A percentile compares a stretch with the other conserved stretches of the same genome.
phyloP scores from a whole-genome alignment of 2,888 invertebrate genomes.

The Andrena chrysosceles region DNA sequence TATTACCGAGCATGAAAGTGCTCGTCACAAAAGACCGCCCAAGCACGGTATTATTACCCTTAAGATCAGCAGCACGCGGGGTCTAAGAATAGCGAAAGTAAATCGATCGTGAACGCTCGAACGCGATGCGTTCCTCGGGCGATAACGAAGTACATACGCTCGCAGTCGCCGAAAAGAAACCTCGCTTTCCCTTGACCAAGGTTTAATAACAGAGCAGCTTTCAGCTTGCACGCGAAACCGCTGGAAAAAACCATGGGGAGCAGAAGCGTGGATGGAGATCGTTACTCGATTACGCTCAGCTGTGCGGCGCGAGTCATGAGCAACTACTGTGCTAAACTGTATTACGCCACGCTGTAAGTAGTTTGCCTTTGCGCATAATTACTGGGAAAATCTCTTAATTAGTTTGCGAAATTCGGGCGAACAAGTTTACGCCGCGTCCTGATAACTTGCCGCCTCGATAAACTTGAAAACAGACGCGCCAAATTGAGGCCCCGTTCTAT shows the following conservation, averaged over 20 bases:
- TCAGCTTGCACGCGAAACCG: too few relatives aligned
- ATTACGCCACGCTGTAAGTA: constrained; percentile 4
- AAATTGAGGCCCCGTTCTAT: not conserved
- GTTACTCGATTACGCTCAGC: not conserved
- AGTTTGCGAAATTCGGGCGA: constrained; percentile 25
- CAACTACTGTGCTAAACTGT: not conserved
- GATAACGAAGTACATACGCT: constrained; percentile 49
- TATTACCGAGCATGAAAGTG: not conserved
- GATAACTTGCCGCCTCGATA: not conserved
- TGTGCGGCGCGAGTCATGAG: not conserved
- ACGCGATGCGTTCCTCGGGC: constrained; percentile 47
- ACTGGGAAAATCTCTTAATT: not conserved
- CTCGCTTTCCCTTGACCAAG: constrained; percentile 30
- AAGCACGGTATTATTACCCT: constrained; percentile 35
- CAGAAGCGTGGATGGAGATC: not conserved
- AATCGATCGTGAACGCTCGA: constrained; percentile 55
- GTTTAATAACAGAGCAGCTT: constrained; percentile 29
- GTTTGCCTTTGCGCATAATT: constrained; percentile 3
- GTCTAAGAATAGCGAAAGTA: constrained; percentile 54
- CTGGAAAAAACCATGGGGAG: too few relatives aligned
- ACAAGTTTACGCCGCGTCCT: constrained; percentile 4
- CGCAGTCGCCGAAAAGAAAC: constrained; percentile 38
- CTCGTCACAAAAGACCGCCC: constrained; percentile 12
- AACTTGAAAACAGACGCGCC: constrained; percentile 4
- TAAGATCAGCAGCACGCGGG: constrained; percentile 33